phyloP scores from a whole-genome alignment of 2,888 invertebrate genomes.

The Acanthosoma haemorrhoidale region DNA sequence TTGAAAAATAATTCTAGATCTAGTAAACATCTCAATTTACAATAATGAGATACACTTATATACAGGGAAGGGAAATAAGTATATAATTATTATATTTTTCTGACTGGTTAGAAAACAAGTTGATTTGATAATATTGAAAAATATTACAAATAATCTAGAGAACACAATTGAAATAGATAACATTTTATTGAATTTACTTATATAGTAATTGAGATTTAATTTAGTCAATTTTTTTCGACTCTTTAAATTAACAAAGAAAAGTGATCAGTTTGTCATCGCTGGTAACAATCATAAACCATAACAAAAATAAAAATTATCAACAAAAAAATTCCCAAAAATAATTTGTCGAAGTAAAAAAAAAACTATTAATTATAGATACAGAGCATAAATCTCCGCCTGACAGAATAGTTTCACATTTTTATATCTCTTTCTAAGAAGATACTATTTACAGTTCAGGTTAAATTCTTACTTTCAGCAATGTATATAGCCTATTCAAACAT shows the following conservation, averaged over 20 bases:
- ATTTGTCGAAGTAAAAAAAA: conserved; percentile 12
- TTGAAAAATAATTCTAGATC: too few relatives aligned
- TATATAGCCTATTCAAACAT: conserved; percentile 2
- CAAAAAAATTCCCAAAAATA: conserved; percentile 2
- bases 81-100: too few relatives aligned
- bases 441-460: neutral
- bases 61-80: too few relatives aligned
- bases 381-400: neutral
- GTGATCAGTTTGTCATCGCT: neutral
- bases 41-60: too few relatives aligned
- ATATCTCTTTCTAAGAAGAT: neutral
- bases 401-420: neutral
- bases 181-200: too few relatives aligned
- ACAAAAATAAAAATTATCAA: conserved; percentile 3
- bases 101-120: too few relatives aligned
- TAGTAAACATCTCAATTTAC: too few relatives aligned
- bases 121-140: too few relatives aligned
- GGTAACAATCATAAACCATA: neutral
- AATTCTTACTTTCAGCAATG: neutral
- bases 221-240: neutral
- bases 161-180: too few relatives aligned
- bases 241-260: neutral
- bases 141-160: too few relatives aligned
- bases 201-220: neutral
- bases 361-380: neutral